Base-by-base conservation (phyloP, 1,140 invertebrate species). In the Amyelois transitella region DNA sequence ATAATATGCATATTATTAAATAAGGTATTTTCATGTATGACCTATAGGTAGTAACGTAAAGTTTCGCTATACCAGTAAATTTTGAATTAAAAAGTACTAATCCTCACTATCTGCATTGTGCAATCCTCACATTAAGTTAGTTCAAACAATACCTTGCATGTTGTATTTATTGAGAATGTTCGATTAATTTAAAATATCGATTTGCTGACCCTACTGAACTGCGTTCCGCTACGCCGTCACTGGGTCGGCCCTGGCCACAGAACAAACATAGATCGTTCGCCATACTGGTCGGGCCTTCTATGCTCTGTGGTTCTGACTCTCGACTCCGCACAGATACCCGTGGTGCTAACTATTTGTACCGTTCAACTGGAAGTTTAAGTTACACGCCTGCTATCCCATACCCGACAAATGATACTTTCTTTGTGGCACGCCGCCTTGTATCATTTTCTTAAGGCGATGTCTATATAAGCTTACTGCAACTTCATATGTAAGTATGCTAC, bases 341-440 rank as follows among this genome's bases (percentile, higher is more conserved):
- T 57, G 64, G 61, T 69, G 56, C 63, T 56, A 56, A 65, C 71
- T 65, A 81, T 82, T 79, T 82, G 73, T 82, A 82, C 73, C 77
- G 76, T 79, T 79, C 73, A 74, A 56, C 47, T 55, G 57, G 44
- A 43, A 64, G 63, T 66, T 61, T 71, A 65, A 63, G 74, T 74
- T 71, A 66, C 71, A 74, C 64, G 64, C 66, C 61, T 68, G 65
- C 53, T 64, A 67, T 70, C 68, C 65, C 63, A 68, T 66, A 66
- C 69, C 56, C 60, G 62, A 71, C 67, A 74, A 66, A 70, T 70
- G 67, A 74, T 68, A 70, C 65, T 10, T 18, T 22, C 21, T 67
- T 68, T 68, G 62, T 70, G 53, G 66, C 53, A 56, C 64, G 56
- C 52, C 44, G 58, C 56, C 48, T 62, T 44, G 60, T 54, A 45